Evolutionary conservation across 2,113 vertebrate genomes (phyloP), one percentile per base, ranked within the genome.

Genomic region (Apus apus): DNA sequence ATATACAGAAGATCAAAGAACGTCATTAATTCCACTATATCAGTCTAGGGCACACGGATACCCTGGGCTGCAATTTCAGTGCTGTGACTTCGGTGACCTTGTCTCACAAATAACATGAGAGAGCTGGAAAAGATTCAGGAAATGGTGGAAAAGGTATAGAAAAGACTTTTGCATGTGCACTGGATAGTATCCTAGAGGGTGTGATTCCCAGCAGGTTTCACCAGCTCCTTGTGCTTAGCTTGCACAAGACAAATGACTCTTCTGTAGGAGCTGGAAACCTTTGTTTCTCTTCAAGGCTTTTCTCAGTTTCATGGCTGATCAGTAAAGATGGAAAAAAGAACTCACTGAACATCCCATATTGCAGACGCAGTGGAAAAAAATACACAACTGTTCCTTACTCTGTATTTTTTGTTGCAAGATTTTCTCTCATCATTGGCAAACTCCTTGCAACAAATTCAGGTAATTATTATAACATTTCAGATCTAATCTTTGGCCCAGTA

Each of bases 351-450:
- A 8, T 11, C 85, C 73, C 68, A 12, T 26, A 34, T n/a, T 81
- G 74, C 91, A 89, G 0, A 6, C 65, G 57, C 76, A 87, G 60
- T 81, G 95, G 96, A 95, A 96, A 96, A 87, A 91, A 77, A 15
- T 14, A 77, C 87, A 43, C 56, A 74, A 25, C 3, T 45, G 57
- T 83, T 86, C 84, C 91, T 76, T 38, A 38, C 36, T 56, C 78
- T 9, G 11, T 9, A 9, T 7, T 54, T 74, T 5, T 9, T 85
- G 89, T 67, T 50, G 95, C 87, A 87, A 92, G 48, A 60, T 15
- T 7, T 15, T 80, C 60, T 77, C 56, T 90, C 72, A 21, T 9
- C 2, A 18, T 34, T 93, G 90, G 94, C 89, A 89, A 80, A 38
- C 17, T 48, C 65, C 23, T 46, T 84, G 72, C 10, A 77, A 91